These are phyloP conservation scores for Melanerpes aurifrons DNA, from an alignment of 2,113 vertebrate species.

Conservation along the genomic window DNA sequence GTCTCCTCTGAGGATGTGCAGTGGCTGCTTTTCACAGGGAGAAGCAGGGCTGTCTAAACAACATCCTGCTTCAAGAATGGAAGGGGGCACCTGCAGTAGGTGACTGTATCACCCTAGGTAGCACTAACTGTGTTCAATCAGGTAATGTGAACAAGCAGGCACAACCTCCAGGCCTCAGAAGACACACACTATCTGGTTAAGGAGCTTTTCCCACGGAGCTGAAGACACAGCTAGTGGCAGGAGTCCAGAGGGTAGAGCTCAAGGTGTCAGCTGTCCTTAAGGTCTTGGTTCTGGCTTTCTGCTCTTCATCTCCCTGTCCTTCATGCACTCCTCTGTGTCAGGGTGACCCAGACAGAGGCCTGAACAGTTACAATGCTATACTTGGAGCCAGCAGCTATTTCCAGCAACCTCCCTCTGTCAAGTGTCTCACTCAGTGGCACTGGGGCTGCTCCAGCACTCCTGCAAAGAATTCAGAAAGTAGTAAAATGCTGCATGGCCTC, in stretches of 20 bases:
- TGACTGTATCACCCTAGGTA: not conserved
- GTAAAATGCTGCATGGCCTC: not conserved
- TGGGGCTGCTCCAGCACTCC: not conserved
- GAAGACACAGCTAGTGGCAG: not conserved
- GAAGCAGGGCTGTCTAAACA: not conserved
- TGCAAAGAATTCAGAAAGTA: not conserved
- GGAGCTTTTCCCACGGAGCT: not conserved
- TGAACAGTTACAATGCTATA: not conserved
- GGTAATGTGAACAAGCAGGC: not conserved
- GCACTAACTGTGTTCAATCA: not conserved
- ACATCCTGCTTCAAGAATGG: not conserved
- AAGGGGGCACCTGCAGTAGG: not conserved
- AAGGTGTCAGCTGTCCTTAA: not conserved
- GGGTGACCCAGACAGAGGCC: not conserved
- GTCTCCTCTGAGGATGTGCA: not conserved
- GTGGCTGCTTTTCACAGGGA: not conserved
- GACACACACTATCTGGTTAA: not conserved
- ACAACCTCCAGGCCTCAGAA: not conserved
- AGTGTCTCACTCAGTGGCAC: not conserved
- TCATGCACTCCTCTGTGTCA: not conserved
- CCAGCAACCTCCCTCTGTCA: not conserved
- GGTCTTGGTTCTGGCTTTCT: not conserved
- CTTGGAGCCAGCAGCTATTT: not conserved
- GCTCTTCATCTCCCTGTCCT: not conserved
- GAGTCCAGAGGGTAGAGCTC: not conserved